These are phyloP conservation scores for Crypturellus undulatus DNA, from an alignment of 2,113 vertebrate species.

Conservation along the genomic window DNA sequence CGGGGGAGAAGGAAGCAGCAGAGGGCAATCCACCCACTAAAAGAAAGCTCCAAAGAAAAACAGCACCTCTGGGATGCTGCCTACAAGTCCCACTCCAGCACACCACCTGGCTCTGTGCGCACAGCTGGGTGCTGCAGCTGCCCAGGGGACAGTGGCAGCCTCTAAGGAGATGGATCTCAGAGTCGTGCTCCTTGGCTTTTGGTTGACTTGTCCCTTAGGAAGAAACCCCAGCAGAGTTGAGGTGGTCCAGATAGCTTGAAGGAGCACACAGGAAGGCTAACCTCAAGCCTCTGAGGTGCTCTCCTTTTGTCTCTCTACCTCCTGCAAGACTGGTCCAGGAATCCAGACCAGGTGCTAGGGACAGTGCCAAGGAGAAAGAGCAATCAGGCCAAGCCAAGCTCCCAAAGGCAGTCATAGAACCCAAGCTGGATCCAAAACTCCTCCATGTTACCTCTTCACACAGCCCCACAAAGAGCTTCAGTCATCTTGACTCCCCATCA, in stretches of 20 bases:
- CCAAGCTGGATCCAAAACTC: neutral
- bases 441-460: neutral
- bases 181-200: neutral
- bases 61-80: neutral
- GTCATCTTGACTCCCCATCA: neutral
- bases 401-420: neutral
- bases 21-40: neutral
- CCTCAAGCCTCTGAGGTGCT: neutral
- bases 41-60: neutral
- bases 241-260: neutral
- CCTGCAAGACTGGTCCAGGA: neutral
- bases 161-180: fast-evolving
- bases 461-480: neutral
- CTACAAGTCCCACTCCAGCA: neutral
- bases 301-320: neutral
- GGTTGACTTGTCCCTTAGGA: neutral
- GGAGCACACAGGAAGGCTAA: neutral
- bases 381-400: neutral
- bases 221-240: neutral
- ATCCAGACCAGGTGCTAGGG: neutral
- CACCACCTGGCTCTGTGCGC: neutral
- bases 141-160: fast-evolving
- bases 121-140: neutral
- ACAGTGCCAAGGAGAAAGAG: neutral
- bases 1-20: neutral